Evolutionary conservation across 1,140 invertebrate species (phyloP), one percentile per base, ranked within the genome.

Genomic region (Drosophila paulistorum): DNA sequence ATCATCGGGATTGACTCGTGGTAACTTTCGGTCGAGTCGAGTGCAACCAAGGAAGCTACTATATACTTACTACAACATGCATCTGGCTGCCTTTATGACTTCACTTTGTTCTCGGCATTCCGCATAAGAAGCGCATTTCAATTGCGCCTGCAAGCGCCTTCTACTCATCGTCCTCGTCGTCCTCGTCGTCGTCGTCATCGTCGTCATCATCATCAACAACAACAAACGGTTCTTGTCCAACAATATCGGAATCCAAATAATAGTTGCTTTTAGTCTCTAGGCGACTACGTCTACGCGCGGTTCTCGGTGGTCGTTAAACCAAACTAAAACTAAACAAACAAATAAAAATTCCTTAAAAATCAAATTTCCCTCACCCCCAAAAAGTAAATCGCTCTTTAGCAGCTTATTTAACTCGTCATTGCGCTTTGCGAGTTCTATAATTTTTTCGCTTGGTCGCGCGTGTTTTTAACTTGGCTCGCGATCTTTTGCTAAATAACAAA

Each of bases 241-340:
- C 37, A 55, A 48, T 51, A 51, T 51, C 45, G 17, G 45, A 51
- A 51, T 20, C 60, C 35, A 41, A 30, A 60, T 59, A 45, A 54
- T 65, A 61, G 69, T 68, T 77, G 74, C 51, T 77, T 90, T 87
- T 74, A 89, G 81, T 90, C 81, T 84, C 69, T 77, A 90, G 78
- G 74, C 76, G 81, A 89, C 85, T 78, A 81, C 76, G 81, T 90
- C 69, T 68, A 77, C 77, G 84, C 80, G 74, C 84, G 84, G 85
- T 90, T 79, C 74, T 74, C 70, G 82, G 65, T 75, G 65, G 79
- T 65, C 67, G 69, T 70, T 70, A 65, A 3, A 57, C 9, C 26
- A 17, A 35, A 23, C 13, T 1, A 20, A 59, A 61, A 60, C 60
- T 5, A 26, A 37, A 10, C 3, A 48, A 45, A 17, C 6, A 26